Base-by-base conservation (phyloP, 2,888 invertebrate species). In the Agelastica alni region DNA sequence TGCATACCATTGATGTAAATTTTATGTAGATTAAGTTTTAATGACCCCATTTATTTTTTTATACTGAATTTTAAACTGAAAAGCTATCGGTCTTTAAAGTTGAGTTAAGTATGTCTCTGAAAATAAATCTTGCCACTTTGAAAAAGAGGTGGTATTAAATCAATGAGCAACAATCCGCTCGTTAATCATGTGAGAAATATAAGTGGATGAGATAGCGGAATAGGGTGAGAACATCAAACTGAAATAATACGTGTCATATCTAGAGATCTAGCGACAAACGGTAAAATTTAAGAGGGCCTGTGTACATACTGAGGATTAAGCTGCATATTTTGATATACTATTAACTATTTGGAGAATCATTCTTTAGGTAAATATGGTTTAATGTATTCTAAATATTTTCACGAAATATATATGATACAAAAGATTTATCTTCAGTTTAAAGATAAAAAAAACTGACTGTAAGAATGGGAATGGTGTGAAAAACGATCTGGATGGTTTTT, bases 161-260 rank as follows among this genome's bases (percentile, higher is more conserved):
- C 61, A 64, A 54, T 62, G 64, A 53, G 60, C 63, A 67, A 64
- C 65, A 67, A 64, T 65, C 62, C 60, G 64, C 60, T 60, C 60
- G 58, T 68, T 64, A 59, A 64, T 68, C 65, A 66, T 61, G 49
- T 49, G 59, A 56, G 61, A 48, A 56, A 34, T 14, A 64, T 60
- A 53, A 66, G 62, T 60, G 61, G 62, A 63, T 62, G 60, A 61
- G 62, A 63, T 61, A 58, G 49, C 55, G 37, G 55, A 62, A 65
- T 67, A 62, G 67, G 67, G 67, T 67, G 67, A 60, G 64, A 66
- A 68, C 63, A 61, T 66, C 63, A 68, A 66, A 66, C 63, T 66
- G 64, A 66, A 69, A 67, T 67, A 68, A 68, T 65, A 63, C 68
- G 68, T 68, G 69, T 68, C 64, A 60, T 66, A 69, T 69, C 71